Base-by-base conservation (phyloP, 2,888 invertebrate genomes). In the Eugnorisma glareosa region DNA sequence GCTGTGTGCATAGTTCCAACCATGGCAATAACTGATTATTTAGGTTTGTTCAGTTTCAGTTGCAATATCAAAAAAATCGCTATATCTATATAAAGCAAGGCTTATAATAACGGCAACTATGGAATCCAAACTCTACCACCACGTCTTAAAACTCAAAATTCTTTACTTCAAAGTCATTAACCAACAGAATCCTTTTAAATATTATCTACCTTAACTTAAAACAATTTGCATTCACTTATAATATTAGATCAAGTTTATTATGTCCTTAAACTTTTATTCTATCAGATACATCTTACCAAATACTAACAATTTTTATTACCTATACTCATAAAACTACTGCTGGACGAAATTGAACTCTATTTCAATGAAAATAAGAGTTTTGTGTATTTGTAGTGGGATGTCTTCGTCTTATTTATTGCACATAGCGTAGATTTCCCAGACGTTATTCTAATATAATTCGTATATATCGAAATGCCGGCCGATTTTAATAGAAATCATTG, bases 401-500 rank as follows among this genome's bases (percentile, higher is more conserved):
- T 80, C 51, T 81, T 69, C 28, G 71, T 73, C 89, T 93, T 94
- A 95, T 96, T 96, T 96, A 96, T 95, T 95, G 94, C 94, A 92
- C 93, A 93, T 94, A 94, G 94, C 94, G 93, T 93, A 93, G 94
- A 93, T 92, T 94, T 94, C 94, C 92, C 94, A 96, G 94, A 94
- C 93, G 91, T 92, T 95, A 93, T 95, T 95, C 93, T 94, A 94
- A 94, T 94, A 83, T 83, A 76, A 86, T 83, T 94, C 95, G 94
- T 95, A 93, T 94, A 93, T 94, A 94, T 94, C 93, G 93, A 94
- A 94, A 95, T 95, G 93, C 94, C 94, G 95, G 94, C 94, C 92
- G 93, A 91, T 93, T 95, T 94, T 95, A 96, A 94, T 95, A 95
- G 95, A 96, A 96, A 95, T 93, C 95, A 94, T 93, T 94, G 94